phyloP scores from a whole-genome alignment of 2,888 invertebrate genomes.

The Lordiphosa fenestrarum region DNA sequence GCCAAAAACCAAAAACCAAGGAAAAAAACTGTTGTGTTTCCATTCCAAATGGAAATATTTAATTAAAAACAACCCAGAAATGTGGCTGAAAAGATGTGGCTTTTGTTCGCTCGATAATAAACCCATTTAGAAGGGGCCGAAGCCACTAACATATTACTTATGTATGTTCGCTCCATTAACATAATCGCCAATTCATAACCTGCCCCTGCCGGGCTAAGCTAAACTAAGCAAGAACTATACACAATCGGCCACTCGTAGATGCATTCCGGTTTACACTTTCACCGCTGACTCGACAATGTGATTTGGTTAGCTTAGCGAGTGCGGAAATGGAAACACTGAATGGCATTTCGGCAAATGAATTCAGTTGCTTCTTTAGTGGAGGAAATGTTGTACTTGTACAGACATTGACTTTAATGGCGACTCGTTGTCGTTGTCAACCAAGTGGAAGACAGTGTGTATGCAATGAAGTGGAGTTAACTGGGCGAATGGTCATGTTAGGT shows the following conservation, averaged over 20 bases:
- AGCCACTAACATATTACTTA: conserved; percentile 12
- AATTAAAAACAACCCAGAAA: conserved; percentile 47
- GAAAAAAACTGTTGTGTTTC: conserved; percentile 9
- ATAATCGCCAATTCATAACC: conserved; percentile 73
- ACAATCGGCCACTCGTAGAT: neutral
- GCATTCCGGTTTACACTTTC: conserved; percentile 2
- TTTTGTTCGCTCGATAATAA: conserved; percentile 3
- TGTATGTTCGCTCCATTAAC: conserved; percentile 43
- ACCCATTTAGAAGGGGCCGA: conserved; percentile 9
- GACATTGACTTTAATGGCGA: conserved; percentile 47
- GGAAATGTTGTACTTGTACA: conserved; percentile 12
- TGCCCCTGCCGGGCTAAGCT: conserved; percentile 35
- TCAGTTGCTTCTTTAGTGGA: conserved; percentile 29
- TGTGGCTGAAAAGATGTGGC: neutral
- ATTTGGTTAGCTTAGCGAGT: no score
- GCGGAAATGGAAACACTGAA: conserved; percentile 36
- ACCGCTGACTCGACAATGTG: neutral
- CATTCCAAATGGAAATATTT: conserved; percentile 47
- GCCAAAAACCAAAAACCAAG: conserved; percentile 12
- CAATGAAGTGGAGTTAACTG: conserved; percentile 14
- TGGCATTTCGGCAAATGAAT: conserved; percentile 44
- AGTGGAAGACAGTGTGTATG: conserved; percentile 14
- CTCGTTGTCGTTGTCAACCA: conserved; percentile 43
- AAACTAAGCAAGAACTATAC: conserved; percentile 17
- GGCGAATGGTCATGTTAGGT: neutral